phyloP scores from a whole-genome alignment of 2,888 invertebrate genomes.

The Gisinianus flammeolus region DNA sequence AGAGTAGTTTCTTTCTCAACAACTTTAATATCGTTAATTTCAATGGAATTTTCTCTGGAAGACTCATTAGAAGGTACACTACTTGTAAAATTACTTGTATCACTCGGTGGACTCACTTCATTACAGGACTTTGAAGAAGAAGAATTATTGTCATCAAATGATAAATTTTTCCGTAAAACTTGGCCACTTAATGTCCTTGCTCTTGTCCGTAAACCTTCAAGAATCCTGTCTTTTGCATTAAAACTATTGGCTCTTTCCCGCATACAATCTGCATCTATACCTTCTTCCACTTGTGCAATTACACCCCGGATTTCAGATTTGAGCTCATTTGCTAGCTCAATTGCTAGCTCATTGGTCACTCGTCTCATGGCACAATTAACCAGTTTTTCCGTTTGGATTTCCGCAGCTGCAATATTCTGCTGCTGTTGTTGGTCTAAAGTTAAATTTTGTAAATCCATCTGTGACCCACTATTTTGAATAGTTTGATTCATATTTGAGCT shows the following conservation, averaged over 20 bases:
- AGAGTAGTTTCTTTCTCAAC: background rate
- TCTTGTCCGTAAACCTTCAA: constrained; percentile 49
- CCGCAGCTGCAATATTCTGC: constrained; percentile 1
- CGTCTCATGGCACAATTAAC: constrained; percentile 49
- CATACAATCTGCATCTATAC: constrained; percentile 70
- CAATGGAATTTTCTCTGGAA: background rate
- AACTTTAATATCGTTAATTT: background rate
- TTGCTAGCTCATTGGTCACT: constrained; percentile 78
- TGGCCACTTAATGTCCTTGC: constrained; percentile 55
- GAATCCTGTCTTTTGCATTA: constrained; percentile 49
- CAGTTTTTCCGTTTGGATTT: constrained; percentile 33
- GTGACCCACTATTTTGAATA: too few relatives aligned
- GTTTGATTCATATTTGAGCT: background rate
- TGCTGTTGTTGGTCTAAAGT: constrained; percentile 30
- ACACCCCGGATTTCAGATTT: constrained; percentile 82
- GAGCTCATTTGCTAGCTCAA: constrained; percentile 79
- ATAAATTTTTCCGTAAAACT: constrained; percentile 26
- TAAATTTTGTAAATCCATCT: background rate
- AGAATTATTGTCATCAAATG: constrained; percentile 36
- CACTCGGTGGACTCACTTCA: background rate
- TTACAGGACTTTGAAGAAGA: background rate
- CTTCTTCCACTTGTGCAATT: constrained; percentile 79
- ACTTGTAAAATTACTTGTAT: background rate
- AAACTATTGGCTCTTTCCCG: constrained; percentile 56
- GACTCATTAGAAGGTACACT: background rate